Base-by-base conservation (phyloP, 2,113 vertebrate species). In the Hippocampus mohnikei region DNA sequence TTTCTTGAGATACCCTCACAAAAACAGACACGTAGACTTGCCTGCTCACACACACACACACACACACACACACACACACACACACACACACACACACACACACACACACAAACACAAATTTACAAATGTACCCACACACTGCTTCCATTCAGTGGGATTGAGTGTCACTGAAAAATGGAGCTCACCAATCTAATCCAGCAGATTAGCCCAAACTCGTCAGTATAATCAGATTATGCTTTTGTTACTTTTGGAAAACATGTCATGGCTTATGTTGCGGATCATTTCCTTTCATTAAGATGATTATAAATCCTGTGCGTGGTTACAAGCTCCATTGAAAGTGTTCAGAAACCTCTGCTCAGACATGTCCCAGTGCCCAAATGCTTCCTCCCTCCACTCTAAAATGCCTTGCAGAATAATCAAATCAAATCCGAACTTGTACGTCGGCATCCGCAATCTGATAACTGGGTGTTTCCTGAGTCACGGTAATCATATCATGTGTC, bases 401-500 rank as follows among this genome's bases (percentile, higher is more conserved):
- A 55, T 20, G 21, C 40, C 46, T 70, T 63, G 16, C 10, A 20
- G 8, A 60, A 20, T 65, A 78, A 85, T 86, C 70, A 73, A 78
- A 88, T 86, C 20, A 37, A 48, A 65, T 65, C 27, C 70, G 52
- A 44, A 33, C 67, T 81, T 50, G 46, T 71, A 77, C 71, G 78
- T 81, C 76, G 70, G 73, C 72, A 64, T 77, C 25, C 0, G 72
- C 82, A 82, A 89, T 86, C 82, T 84, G 83, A 87, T 89, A 84
- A 80, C 71, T 53, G 70, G 79, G 82, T 87, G 80, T 85, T 89
- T 88, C 85, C 84, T 77, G 85, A 85, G 71, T 88, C 79, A 68
- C 67, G 27, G 72, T 87, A 88, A 90, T 89, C 83, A 79, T 69
- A 87, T 90, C 87, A 88, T 60, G 71, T 79, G 80, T 83, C 88